Base-by-base conservation (phyloP, 2,888 invertebrate species). In the Tenthredo mesomela region DNA sequence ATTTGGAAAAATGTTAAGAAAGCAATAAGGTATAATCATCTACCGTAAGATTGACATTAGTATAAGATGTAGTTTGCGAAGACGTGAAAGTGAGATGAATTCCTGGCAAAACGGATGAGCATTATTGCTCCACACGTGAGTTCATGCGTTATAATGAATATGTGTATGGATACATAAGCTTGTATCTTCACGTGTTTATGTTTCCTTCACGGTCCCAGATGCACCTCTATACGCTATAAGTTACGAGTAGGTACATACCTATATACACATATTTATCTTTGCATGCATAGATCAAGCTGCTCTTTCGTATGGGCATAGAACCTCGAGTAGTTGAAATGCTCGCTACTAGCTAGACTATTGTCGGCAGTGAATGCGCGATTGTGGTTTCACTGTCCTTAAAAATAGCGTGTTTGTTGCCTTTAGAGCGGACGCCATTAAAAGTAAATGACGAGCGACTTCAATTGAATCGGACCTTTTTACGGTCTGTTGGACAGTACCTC, bases 401-500 rank as follows among this genome's bases (percentile, higher is more conserved):
- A 80, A 61, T 37, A 61, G 37, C 58, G 80, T 58, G 58, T 78
- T 80, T 50, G 80, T 80, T 80, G 40, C 61, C 61, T 80, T 58
- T 61, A 29, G 80, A 61, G 29, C 80, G 40, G 80, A 82, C 67
- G 47, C 47, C 82, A 70, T 82, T 82, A 47, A 82, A 70, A 82
- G 65, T 47, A 65, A 67, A 67, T 70, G 82, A 82, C 82, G 82
- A 67, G 82, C 10, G 65, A 67, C 82, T 67, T 70, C 47, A 65
- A 70, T 82, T 70, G 82, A 82, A 82, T 67, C 82, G 82, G 67
- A 82, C 67, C 70, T 82, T 82, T 82, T 82, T 82, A 82, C 70
- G 80, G 80, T 80, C 80, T 80, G 58, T 21, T 80, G 80, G 40
- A 58, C 61, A 61, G 58, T 61, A 77, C 54, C 40, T 77, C 15